These are phyloP conservation scores for Tetramorium parvispinum DNA, from an alignment of 1,140 invertebrate species.

Conservation along the genomic window DNA sequence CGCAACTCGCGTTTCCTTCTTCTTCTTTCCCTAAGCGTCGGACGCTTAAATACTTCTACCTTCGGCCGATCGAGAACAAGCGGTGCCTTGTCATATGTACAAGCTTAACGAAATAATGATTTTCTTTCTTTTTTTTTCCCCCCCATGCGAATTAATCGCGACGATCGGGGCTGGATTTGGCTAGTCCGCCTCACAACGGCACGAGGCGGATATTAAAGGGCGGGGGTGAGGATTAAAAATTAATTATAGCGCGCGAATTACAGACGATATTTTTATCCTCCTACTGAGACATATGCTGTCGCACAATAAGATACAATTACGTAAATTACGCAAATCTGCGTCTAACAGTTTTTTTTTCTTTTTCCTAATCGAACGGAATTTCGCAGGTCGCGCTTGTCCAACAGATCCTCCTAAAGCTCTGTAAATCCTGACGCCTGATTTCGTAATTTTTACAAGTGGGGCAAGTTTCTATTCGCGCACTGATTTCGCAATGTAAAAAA, in stretches of 20 bases:
- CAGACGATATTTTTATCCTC: background rate
- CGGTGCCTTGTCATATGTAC: background rate
- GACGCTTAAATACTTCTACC: background rate
- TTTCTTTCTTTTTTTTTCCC: background rate
- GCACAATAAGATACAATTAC: background rate
- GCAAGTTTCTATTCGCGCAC: background rate
- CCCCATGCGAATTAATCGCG: background rate
- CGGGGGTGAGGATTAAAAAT: background rate
- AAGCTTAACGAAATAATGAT: slow-evolving; percentile 7
- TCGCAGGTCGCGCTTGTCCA: background rate
- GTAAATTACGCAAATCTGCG: background rate
- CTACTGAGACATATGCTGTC: background rate
- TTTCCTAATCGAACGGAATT: background rate
- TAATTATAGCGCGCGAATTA: background rate
- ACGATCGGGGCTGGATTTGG: background rate
- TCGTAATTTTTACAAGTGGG: background rate
- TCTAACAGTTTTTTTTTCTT: background rate
- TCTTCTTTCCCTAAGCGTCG: background rate
- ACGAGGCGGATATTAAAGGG: background rate
- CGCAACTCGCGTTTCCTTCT: background rate
- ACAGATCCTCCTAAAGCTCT: background rate
- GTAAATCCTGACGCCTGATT: background rate
- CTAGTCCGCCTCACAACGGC: background rate
- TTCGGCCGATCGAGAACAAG: slow-evolving; percentile 3
- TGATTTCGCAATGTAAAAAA: background rate